These are phyloP conservation scores for Eupithecia dodoneata DNA, from an alignment of 2,888 invertebrate genomes.

Conservation along the genomic window DNA sequence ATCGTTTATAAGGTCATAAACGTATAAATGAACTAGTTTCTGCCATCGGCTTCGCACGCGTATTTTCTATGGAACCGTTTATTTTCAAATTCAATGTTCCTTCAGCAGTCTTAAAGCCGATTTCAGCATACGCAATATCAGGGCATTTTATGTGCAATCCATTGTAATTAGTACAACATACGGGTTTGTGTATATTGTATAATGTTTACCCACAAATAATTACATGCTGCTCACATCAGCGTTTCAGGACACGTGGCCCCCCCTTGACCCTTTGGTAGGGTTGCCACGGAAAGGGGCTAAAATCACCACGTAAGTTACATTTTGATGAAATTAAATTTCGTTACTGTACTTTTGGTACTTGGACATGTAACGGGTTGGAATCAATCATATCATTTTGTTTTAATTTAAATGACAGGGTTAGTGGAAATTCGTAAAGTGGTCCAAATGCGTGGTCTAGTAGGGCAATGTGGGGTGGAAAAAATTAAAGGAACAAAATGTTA, in stretches of 20 bases:
- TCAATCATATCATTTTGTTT: background rate
- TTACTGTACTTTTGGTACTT: background rate
- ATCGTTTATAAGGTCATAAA: too few relatives aligned
- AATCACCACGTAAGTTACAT: background rate
- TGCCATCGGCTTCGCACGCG: too few relatives aligned
- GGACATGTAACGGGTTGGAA: background rate
- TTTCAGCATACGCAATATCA: slow-evolving; percentile 13
- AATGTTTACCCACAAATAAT: slow-evolving; percentile 59
- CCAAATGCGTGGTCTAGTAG: background rate
- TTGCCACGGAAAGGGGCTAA: slow-evolving; percentile 20
- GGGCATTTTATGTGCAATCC: slow-evolving; percentile 37
- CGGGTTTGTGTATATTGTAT: slow-evolving; percentile 49
- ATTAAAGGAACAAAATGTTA: background rate
- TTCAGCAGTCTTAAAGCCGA: background rate
- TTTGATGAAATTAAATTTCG: background rate
- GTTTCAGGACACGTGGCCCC: slow-evolving; percentile 70
- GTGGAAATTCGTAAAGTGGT: background rate
- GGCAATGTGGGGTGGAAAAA: background rate
- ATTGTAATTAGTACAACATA: slow-evolving; percentile 50
- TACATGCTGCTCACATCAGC: slow-evolving; percentile 66
- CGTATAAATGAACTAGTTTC: too few relatives aligned
- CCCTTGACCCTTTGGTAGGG: slow-evolving; percentile 56
- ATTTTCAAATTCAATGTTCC: background rate
- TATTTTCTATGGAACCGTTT: too few relatives aligned
- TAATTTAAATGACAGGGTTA: background rate